Conservation (phyloP, 1,140 invertebrate species). For the Drosophila murphyi region DNA sequence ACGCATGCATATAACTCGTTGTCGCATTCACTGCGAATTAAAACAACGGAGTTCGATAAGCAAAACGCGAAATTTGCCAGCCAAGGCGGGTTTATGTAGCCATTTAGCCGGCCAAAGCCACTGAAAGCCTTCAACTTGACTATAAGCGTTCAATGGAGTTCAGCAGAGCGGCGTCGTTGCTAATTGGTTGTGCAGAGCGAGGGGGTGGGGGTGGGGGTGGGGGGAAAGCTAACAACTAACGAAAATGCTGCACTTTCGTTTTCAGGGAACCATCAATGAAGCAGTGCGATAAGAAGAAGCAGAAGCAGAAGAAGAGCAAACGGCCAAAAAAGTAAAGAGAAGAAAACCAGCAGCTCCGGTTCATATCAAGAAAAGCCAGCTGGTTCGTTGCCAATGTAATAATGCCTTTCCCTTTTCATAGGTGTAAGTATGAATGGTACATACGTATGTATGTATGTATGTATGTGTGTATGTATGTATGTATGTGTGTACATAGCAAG, state of each 20-base stretch:
- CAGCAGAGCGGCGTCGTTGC: conserved; percentile 19
- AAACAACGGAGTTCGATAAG: conserved; percentile 52
- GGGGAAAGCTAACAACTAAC: conserved; percentile 5
- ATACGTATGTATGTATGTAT: too few species aligned
- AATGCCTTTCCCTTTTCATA: conserved; percentile 50
- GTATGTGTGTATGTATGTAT: too few species aligned
- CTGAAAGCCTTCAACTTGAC: conserved; percentile 72
- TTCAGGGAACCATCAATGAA: conserved; percentile 1
- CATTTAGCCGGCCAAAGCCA: conserved; percentile 56
- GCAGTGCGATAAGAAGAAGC: background rate
- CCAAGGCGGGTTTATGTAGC: conserved; percentile 74
- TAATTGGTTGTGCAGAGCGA: too few species aligned
- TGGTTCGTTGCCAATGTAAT: background rate
- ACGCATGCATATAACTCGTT: conserved; percentile 16
- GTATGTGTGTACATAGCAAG: background rate
- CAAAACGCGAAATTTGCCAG: conserved; percentile 66
- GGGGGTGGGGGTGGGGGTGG: background rate
- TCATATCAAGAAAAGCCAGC: conserved; percentile 2
- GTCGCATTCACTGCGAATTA: background rate
- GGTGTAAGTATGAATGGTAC: too few species aligned
- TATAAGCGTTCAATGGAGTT: conserved; percentile 46
- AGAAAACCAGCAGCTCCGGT: conserved; percentile 1
- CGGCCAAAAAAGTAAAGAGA: background rate
- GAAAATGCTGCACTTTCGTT: conserved; percentile 37
- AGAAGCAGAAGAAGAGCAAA: background rate